Evolutionary conservation across 1,140 invertebrate species (phyloP).

Genomic region (Archivesica marissinica): DNA sequence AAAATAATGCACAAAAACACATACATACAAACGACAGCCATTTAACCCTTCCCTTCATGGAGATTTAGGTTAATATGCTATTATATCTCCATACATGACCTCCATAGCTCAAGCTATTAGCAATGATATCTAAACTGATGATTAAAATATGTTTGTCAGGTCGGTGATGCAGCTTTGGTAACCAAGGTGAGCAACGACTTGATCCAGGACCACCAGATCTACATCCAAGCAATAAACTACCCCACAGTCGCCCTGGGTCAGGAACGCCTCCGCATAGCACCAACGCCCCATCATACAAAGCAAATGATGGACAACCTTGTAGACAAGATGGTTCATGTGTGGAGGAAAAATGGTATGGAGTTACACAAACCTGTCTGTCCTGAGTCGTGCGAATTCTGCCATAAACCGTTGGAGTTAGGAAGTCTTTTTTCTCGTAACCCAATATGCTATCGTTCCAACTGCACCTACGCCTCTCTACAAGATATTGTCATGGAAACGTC

Average conservation of each 20-base stretch:
- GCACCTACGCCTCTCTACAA: constrained; percentile 77
- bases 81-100: too few relatives aligned
- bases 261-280: constrained; percentile 96
- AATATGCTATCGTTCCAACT: constrained; percentile 75
- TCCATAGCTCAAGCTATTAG: too few relatives aligned
- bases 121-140: too few relatives aligned
- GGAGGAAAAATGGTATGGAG: constrained; percentile 74
- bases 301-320: constrained; percentile 92
- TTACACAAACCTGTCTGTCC: constrained; percentile 72
- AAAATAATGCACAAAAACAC: too few relatives aligned
- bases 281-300: constrained; percentile 95
- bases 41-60: too few relatives aligned
- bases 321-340: constrained; percentile 71
- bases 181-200: constrained; percentile 93
- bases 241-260: constrained; percentile 97
- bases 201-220: constrained; percentile 94
- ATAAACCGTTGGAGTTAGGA: constrained; percentile 87
- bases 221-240: constrained; percentile 98
- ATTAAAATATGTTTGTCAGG: too few relatives aligned
- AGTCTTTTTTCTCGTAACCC: constrained; percentile 85
- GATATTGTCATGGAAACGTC: constrained; percentile 38
- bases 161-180: constrained; percentile 93
- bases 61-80: too few relatives aligned
- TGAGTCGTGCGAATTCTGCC: constrained; percentile 87
- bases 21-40: too few relatives aligned